These are phyloP conservation scores for Anser cygnoides DNA, from an alignment of 2,113 vertebrate genomes.

Conservation along the genomic window DNA sequence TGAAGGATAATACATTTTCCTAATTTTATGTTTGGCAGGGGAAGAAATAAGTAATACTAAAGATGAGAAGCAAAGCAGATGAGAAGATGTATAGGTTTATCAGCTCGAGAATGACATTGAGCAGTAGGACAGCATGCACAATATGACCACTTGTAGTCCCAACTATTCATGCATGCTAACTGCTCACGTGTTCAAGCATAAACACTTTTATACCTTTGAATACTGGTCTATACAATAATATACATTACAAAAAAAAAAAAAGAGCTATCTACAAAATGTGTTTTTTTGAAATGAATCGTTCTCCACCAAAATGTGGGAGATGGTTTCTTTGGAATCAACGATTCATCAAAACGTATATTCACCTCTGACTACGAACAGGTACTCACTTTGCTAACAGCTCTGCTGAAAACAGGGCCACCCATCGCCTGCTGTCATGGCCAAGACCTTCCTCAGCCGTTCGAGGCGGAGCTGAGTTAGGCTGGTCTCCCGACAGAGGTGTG, in stretches of 20 bases:
- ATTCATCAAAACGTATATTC: not conserved
- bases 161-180: not conserved
- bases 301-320: not conserved
- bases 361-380: not conserved
- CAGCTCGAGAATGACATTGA: not conserved
- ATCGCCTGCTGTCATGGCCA: not conserved
- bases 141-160: not conserved
- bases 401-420: not conserved
- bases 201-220: not conserved
- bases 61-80: not conserved
- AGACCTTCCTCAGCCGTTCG: not conserved
- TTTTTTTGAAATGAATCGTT: slow-evolving; percentile 20
- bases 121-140: not conserved
- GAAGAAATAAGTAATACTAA: not conserved
- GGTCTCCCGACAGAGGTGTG: not conserved
- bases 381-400: not conserved
- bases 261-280: not conserved
- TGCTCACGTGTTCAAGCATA: not conserved
- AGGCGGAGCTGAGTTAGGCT: not conserved
- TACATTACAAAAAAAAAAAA: not conserved
- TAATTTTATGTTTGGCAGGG: not conserved
- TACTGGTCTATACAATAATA: not conserved
- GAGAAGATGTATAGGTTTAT: not conserved
- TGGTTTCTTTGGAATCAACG: not conserved
- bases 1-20: not conserved